Percentiles rank a stretch among this genome's conserved stretches.
Evolutionary conservation across 2,888 invertebrate species (phyloP).

Genomic region (Crematogaster levior): DNA sequence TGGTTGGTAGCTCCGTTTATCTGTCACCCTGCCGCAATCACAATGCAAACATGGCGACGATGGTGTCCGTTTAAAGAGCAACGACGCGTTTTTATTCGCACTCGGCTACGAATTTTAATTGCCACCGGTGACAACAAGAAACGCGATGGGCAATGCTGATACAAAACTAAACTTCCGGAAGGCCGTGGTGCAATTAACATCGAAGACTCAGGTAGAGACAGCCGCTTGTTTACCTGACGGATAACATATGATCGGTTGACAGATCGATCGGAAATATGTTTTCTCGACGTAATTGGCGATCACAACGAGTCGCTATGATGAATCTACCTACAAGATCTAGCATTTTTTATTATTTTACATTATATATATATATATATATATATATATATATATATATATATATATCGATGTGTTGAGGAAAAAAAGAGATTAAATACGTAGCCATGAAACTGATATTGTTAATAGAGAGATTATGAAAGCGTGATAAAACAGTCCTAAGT

Average conservation of each 20-base stretch:
- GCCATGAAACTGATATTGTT: background rate
- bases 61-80: conserved; percentile 62
- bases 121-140: background rate
- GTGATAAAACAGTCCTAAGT: background rate
- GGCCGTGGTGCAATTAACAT: conserved; percentile 98
- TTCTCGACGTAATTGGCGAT: background rate
- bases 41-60: conserved; percentile 69
- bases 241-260: conserved; percentile 56
- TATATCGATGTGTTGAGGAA: background rate
- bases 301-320: background rate
- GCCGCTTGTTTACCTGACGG: conserved; percentile 51
- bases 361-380: too few species aligned
- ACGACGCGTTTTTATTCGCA: conserved; percentile 50
- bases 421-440: background rate
- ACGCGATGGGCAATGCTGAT: conserved; percentile 98
- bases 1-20: conserved; percentile 59
- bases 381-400: too few species aligned
- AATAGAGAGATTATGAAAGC: background rate
- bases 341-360: background rate
- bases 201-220: conserved; percentile 94
- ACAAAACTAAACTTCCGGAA: conserved; percentile 99
- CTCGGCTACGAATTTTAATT: conserved; percentile 39
- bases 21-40: conserved; percentile 26
- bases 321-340: background rate
- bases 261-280: background rate